phyloP scores from a whole-genome alignment of 2,797 vertebrate species.

The Platalea minor region DNA sequence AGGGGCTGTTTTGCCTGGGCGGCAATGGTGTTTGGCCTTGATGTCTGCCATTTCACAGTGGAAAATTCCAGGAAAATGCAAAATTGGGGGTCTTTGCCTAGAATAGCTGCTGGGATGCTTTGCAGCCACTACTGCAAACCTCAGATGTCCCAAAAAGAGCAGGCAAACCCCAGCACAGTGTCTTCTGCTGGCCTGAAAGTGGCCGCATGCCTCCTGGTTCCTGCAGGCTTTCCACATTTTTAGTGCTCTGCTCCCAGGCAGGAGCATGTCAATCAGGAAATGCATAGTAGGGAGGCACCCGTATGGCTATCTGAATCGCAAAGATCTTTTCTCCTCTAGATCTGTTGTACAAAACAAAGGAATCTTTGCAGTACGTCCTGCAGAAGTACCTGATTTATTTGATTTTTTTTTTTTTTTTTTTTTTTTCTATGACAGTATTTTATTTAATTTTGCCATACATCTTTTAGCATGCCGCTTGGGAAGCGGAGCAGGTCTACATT shows the following conservation, averaged over 20 bases:
- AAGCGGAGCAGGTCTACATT: neutral
- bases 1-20: fast-evolving
- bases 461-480: neutral
- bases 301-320: neutral
- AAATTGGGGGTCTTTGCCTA: neutral
- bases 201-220: fast-evolving
- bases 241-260: neutral
- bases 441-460: neutral
- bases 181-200: neutral
- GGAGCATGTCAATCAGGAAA: neutral
- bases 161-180: neutral
- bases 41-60: neutral
- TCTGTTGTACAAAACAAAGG: neutral
- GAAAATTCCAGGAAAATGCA: neutral
- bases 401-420: neutral
- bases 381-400: neutral
- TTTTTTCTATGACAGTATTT: neutral
- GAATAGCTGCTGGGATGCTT: neutral
- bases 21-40: neutral
- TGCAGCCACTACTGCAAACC: neutral
- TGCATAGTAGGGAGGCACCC: fast-evolving
- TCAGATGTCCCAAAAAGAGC: neutral
- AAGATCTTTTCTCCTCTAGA: neutral
- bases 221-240: neutral
- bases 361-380: neutral